phyloP scores from a whole-genome alignment of 2,888 invertebrate species.

The Oscheius sp. region DNA sequence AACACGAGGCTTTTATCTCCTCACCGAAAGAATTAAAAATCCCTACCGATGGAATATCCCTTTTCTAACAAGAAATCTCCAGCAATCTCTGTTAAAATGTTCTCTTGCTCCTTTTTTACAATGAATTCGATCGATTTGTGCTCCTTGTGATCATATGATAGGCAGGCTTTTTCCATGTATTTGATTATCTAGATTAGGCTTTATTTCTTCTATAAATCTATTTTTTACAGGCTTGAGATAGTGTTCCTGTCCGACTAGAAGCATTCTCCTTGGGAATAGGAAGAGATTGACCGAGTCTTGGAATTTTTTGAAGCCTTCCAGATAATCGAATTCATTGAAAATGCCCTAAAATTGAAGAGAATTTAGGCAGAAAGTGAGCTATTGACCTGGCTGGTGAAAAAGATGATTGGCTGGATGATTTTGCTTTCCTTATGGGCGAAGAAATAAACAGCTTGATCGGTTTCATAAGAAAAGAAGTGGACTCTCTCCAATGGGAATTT shows the following conservation, averaged over 20 bases:
- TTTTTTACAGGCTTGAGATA: neutral
- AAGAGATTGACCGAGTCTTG: neutral
- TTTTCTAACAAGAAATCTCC: neutral
- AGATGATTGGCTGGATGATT: neutral
- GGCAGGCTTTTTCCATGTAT: neutral
- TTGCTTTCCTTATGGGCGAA: neutral
- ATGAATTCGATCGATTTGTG: constrained; percentile 4
- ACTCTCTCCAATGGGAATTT: neutral
- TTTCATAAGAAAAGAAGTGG: constrained; percentile 1
- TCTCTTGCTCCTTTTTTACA: neutral
- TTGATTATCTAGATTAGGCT: neutral
- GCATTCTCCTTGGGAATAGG: neutral
- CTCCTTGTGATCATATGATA: no score
- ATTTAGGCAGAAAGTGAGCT: neutral
- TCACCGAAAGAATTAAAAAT: no score
- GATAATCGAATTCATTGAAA: neutral
- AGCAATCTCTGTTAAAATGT: neutral
- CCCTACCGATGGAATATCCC: constrained; percentile 6
- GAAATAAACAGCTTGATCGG: neutral
- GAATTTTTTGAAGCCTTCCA: constrained; percentile 5
- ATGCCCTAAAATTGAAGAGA: neutral
- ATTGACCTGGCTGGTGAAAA: neutral
- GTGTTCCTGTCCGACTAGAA: neutral
- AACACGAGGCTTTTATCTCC: no score
- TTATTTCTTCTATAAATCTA: neutral